phyloP scores from a whole-genome alignment of 2,797 vertebrate species.

The Sus cebifrons region DNA sequence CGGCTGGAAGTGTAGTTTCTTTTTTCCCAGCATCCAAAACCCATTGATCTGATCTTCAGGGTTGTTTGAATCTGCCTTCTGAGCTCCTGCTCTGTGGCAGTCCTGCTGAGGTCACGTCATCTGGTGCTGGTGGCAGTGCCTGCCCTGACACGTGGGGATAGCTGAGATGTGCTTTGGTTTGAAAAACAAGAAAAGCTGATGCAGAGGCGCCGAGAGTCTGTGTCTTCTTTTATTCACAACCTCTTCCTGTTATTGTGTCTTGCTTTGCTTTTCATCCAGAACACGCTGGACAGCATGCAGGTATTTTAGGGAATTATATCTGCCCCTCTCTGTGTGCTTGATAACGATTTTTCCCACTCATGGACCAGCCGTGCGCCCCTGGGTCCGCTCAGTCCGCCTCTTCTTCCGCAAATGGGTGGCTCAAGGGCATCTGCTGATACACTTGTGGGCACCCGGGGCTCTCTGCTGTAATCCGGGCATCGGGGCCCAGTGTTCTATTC shows the following conservation, averaged over 20 bases:
- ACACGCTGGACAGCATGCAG: constrained; percentile 99
- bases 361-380: constrained; percentile 74
- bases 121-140: not conserved
- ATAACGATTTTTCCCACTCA: constrained; percentile 51
- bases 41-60: not conserved
- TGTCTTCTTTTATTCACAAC: constrained; percentile 86
- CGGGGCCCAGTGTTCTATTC: fast-evolving
- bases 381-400: constrained; percentile 13
- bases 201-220: constrained; percentile 40
- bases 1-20: not conserved
- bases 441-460: fast-evolving
- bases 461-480: fast-evolving
- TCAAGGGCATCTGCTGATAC: not conserved
- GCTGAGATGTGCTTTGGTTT: constrained; percentile 67
- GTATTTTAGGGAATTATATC: constrained; percentile 93
- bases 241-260: constrained; percentile 93
- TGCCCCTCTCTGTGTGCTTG: constrained; percentile 74
- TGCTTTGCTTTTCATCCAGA: constrained; percentile 94
- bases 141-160: constrained; percentile 52
- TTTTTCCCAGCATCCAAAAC: not conserved
- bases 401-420: not conserved
- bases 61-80: constrained; percentile 41
- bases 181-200: not conserved
- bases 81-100: not conserved
- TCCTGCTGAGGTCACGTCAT: not conserved